phyloP scores from a whole-genome alignment of 2,888 invertebrate species.

The Lepidocyrtinus sp. region DNA sequence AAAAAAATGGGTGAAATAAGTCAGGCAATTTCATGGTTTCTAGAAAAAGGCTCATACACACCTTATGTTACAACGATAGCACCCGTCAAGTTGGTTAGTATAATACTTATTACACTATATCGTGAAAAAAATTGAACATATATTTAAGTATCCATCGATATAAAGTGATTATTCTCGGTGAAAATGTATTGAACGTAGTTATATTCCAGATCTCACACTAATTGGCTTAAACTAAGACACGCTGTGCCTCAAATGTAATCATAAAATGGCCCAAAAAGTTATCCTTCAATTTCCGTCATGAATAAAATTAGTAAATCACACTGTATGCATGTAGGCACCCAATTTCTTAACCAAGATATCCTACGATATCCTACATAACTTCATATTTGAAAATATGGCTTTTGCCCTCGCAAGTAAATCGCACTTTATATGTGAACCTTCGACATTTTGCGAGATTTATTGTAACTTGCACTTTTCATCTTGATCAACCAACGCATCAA shows the following conservation, averaged over 20 bases:
- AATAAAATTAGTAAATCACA: background rate
- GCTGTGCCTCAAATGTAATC: background rate
- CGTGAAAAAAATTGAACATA: no score
- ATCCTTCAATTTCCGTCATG: conserved; percentile 7
- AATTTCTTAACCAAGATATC: no score
- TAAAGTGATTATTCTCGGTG: no score
- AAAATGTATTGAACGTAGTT: no score
- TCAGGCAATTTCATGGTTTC: conserved; percentile 67
- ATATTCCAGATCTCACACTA: no score
- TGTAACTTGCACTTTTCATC: background rate
- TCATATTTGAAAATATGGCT: background rate
- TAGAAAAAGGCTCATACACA: background rate
- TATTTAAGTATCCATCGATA: no score
- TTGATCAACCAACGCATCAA: background rate
- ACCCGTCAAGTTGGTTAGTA: no score
- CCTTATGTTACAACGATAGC: background rate
- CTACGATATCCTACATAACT: no score
- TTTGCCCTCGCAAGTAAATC: background rate
- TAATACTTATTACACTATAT: no score
- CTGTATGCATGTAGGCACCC: no score
- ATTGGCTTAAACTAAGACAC: background rate
- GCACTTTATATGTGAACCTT: background rate
- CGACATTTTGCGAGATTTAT: conserved; percentile 17
- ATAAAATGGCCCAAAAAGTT: background rate
- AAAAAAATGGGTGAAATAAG: conserved; percentile 66